Base-by-base conservation (phyloP, 1,140 invertebrate genomes). In the Rhopalosiphum padi region DNA sequence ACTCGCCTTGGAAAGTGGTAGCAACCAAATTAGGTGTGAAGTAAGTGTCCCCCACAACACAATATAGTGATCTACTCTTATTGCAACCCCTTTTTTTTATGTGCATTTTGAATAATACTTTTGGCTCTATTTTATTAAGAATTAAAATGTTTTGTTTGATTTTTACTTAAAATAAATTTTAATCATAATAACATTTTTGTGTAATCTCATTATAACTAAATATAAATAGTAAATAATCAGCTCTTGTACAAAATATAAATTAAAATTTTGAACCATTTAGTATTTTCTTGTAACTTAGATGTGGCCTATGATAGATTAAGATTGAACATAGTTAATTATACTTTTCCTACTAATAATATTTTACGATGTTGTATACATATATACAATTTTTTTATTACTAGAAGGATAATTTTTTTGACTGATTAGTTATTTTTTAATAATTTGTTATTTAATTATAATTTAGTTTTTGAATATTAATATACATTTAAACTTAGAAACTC, bases 11-110 rank as follows among this genome's bases (percentile, higher is more conserved):
- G 98, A 97, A 97, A 95, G 97, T 97, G 96, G 97, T 98, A 95
- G 97, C 97, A 95, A 98, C 97, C 95, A 98, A 98, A 96, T 97
- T 98, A 95, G 98, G 98, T 97, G 97, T 98, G 96, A 98, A 98
- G 97, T 98, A 98, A 98, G 98, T 98, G 51, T 88, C 88, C 87
- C 87, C 53, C 53, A 77, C 25, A 91, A 55, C 88, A 55, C 51
- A 37, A 88, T 89, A 55, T 55, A 55, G n/a, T 89, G 87, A 89
- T 89, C 21, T 89, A 89, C n/a, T 53, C 9, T 55, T 53, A 37
- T 89, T 60, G 88, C 82, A 77, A 46, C 91, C 30, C 43, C 51
- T 90, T 93, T 53, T 93, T 53, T 43, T 94, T 90, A 51, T 93
- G 18, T 88, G 85, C 48, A 89, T 89, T 89, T 89, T 89, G 46